phyloP scores from a whole-genome alignment of 2,888 invertebrate genomes.

The Andrena praecox region DNA sequence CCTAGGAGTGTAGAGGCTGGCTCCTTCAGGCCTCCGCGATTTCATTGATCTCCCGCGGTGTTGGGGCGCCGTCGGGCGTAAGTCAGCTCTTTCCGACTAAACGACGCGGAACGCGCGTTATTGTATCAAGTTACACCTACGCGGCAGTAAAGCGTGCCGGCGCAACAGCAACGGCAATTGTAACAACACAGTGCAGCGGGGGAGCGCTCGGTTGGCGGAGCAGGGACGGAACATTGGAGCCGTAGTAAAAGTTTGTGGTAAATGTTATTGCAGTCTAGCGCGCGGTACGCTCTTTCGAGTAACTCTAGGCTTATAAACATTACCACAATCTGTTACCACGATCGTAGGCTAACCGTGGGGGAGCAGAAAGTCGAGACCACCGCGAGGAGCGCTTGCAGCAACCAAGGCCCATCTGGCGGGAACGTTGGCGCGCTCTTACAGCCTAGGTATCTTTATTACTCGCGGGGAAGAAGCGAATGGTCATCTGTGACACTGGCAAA shows the following conservation, averaged over 20 bases:
- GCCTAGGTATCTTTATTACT: no score
- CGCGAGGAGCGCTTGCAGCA: not conserved
- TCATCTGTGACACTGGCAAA: not conserved
- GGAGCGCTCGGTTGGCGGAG: slow-evolving; percentile 22
- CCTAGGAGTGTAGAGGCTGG: not conserved
- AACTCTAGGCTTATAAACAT: slow-evolving; percentile 70
- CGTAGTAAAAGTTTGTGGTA: slow-evolving; percentile 73
- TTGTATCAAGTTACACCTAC: slow-evolving; percentile 71
- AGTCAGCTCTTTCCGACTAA: slow-evolving; percentile 60
- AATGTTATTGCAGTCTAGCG: slow-evolving; percentile 70
- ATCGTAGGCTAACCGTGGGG: slow-evolving; percentile 53
- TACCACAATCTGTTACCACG: slow-evolving; percentile 71
- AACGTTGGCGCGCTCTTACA: not conserved
- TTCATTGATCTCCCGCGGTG: slow-evolving; percentile 32
- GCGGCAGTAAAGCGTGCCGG: slow-evolving; percentile 68
- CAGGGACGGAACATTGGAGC: slow-evolving; percentile 53
- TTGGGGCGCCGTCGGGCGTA: slow-evolving; percentile 24
- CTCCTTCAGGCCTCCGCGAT: slow-evolving; percentile 8
- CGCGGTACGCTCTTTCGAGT: slow-evolving; percentile 56
- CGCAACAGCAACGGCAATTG: slow-evolving; percentile 68
- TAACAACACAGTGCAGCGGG: slow-evolving; percentile 62
- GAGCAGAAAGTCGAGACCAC: slow-evolving; percentile 6
- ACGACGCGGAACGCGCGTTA: slow-evolving; percentile 71
- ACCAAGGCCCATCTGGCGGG: not conserved
- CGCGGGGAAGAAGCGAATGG: no score